Evolutionary conservation across 2,888 invertebrate species (phyloP).

Genomic region (Eutolmus rufibarbis): DNA sequence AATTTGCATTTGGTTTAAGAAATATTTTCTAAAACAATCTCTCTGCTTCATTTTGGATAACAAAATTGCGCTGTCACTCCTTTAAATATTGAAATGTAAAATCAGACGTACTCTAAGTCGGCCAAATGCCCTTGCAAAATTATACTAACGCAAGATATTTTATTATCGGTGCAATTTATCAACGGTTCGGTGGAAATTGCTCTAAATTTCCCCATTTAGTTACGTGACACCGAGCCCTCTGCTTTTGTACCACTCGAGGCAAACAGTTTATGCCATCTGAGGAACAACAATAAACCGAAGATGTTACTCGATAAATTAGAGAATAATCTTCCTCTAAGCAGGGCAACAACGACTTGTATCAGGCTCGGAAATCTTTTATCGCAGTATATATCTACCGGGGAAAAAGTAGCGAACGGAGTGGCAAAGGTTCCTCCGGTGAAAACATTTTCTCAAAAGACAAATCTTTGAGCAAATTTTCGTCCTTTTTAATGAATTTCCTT

Average conservation of each 20-base stretch:
- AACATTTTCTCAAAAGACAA: constrained; percentile 18
- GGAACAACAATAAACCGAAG: neutral
- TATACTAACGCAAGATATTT: neutral
- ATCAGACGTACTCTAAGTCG: neutral
- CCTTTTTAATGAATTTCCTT: constrained; percentile 40
- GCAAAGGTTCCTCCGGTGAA: neutral
- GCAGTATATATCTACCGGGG: neutral
- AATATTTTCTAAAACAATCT: too few species aligned
- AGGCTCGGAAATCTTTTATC: neutral
- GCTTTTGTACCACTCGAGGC: neutral
- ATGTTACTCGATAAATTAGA: constrained; percentile 7
- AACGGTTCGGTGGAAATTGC: neutral
- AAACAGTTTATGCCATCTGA: neutral
- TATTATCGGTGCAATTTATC: neutral
- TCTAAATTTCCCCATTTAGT: neutral
- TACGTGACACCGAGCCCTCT: neutral
- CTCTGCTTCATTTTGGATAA: neutral
- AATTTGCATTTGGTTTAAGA: too few species aligned
- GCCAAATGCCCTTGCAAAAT: neutral
- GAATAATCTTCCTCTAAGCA: constrained; percentile 25
- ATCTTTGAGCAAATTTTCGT: constrained; percentile 28
- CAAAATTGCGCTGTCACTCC: neutral
- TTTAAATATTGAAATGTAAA: neutral
- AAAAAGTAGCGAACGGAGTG: constrained; percentile 13
- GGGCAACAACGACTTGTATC: constrained; percentile 7